Base-by-base conservation (phyloP, 2,888 invertebrate species). In the Calameuta filiformis region DNA sequence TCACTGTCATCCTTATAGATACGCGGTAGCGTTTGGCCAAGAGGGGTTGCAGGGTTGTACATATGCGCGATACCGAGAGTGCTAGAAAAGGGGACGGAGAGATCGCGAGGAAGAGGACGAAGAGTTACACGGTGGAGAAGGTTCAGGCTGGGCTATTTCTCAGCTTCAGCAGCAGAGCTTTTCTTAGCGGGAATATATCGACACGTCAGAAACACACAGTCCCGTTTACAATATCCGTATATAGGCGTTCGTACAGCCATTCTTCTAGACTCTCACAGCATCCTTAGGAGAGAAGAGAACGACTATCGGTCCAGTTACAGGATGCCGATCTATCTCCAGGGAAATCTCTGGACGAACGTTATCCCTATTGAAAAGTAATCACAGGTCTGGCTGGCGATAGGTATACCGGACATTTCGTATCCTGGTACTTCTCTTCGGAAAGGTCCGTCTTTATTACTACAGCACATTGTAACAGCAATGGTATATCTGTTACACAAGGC, bases 81-180 rank as follows among this genome's bases (percentile, higher is more conserved):
- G 75, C 35, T 11, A 78, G 79, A 75, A 76, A 77, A 79, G 76
- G 83, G 80, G 76, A 79, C 76, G 79, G 82, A 81, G 83, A 78
- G 81, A 80, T 76, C 34, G 79, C 76, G 83, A 78, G 74, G 37
- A 30, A 34, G 35, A 74, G 37, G 31, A 23, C 74, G 35, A n/a
- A 12, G 56, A 56, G 56, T 56, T 56, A 56, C 35, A 11, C 74
- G 35, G 35, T 33, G 12, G 74, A 35, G 12, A 82, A 82, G 84
- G 56, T 56, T 56, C 56, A 71, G 81, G 84, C 84, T 83, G 81
- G 88, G 90, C 90, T 90, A 90, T 91, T 91, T 90, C 90, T 91
- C 90, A 91, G 91, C 90, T 91, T 91, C 91, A 91, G 80, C 86
- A 84, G 88, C 91, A 91, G 90, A 89, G 89, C 89, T 87, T 90